Conservation (phyloP, 2,888 invertebrate species). For the Heliconius ethilla region DNA sequence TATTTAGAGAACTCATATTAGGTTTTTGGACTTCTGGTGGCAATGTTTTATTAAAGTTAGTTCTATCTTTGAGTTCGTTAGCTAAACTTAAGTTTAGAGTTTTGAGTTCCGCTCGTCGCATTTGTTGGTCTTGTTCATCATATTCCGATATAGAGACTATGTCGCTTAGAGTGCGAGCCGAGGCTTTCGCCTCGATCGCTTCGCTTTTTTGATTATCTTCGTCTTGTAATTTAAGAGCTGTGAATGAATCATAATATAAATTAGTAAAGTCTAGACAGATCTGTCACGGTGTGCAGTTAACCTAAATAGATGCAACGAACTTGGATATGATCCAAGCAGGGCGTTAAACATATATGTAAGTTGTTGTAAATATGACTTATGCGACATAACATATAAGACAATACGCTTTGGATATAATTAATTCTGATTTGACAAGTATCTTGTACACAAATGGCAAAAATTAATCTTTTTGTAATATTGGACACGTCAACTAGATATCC, state of each 20-base stretch:
- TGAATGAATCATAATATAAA: conserved; percentile 52
- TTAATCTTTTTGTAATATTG: background rate
- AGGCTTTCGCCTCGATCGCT: conserved; percentile 79
- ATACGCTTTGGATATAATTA: background rate
- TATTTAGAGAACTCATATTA: conserved; percentile 69
- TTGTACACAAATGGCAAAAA: background rate
- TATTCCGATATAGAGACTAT: conserved; percentile 88
- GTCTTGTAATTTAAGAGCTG: conserved; percentile 83
- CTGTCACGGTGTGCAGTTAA: conserved; percentile 40
- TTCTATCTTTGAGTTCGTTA: conserved; percentile 54
- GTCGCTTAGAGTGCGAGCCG: conserved; percentile 87
- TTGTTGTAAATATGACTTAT: background rate
- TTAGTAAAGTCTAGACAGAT: conserved; percentile 47
- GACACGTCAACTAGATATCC: too few relatives aligned
- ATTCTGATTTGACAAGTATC: background rate
- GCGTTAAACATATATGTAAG: background rate
- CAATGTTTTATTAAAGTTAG: conserved; percentile 61
- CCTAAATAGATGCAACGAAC: conserved; percentile 42
- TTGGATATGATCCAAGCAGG: conserved; percentile 44
- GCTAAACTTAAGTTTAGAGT: conserved; percentile 61
- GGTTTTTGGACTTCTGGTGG: conserved; percentile 65
- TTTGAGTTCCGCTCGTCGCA: conserved; percentile 75
- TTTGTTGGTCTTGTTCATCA: conserved; percentile 84
- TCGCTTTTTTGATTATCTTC: conserved; percentile 78
- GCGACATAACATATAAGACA: background rate